Conservation (phyloP, 2,113 vertebrate species). For the Hemibagrus wyckioides region DNA sequence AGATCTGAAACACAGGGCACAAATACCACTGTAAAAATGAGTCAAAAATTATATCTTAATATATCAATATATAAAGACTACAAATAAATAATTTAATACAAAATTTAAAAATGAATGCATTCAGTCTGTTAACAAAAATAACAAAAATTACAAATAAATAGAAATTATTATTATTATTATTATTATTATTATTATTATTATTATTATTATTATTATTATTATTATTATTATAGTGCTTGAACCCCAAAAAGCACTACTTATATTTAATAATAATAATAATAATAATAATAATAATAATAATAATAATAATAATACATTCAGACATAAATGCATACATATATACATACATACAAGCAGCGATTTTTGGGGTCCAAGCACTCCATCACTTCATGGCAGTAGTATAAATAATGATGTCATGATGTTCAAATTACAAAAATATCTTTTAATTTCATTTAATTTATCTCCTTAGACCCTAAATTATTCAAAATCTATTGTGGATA, state of each 20-base stretch:
- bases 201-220: not conserved
- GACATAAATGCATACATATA: too few species aligned
- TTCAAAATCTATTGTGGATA: not conserved
- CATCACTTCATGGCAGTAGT: not conserved
- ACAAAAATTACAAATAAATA: not conserved
- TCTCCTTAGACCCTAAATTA: not conserved
- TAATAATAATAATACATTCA: too few species aligned
- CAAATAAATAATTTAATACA: not conserved
- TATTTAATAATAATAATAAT: not conserved
- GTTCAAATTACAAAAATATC: not conserved
- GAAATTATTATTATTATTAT: not conserved
- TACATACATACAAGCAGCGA: not conserved
- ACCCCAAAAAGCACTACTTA: not conserved
- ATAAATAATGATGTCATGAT: not conserved
- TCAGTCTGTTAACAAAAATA: not conserved
- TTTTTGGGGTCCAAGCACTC: not conserved
- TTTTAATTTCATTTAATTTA: not conserved
- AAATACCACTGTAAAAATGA: not conserved
- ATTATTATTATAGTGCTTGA: not conserved
- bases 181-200: not conserved
- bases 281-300: not conserved
- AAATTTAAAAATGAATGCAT: not conserved
- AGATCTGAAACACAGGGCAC: conserved; percentile 73
- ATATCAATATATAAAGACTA: not conserved
- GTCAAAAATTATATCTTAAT: not conserved